A percentile compares a stretch with the other conserved stretches of the same genome.
Evolutionary conservation across 2,113 vertebrate genomes (phyloP).

Genomic region (Ophiodon elongatus): DNA sequence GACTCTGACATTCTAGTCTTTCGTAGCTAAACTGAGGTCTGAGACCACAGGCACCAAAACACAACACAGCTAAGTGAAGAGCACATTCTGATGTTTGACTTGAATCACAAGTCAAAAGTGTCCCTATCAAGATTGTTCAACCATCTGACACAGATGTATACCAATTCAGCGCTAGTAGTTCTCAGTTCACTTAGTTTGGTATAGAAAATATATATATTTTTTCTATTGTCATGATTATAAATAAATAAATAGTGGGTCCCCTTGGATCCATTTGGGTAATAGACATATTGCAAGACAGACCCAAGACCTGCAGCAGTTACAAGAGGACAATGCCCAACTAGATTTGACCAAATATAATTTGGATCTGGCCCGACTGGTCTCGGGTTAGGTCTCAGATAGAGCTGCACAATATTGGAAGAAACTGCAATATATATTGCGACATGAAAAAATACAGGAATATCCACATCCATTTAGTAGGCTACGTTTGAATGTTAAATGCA

Average conservation of each 20-base stretch:
- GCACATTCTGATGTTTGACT: background rate
- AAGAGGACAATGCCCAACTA: background rate
- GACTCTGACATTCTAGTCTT: background rate
- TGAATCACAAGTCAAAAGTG: background rate
- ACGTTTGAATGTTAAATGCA: background rate
- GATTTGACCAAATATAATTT: background rate
- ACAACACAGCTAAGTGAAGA: background rate
- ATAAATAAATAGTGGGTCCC: background rate
- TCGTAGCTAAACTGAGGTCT: no score
- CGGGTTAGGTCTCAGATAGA: background rate
- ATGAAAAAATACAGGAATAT: background rate
- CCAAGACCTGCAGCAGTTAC: background rate
- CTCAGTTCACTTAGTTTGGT: background rate
- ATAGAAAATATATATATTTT: no score
- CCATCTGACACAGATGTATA: background rate
- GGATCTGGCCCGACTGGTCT: background rate
- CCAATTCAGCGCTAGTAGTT: background rate
- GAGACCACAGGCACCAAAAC: background rate
- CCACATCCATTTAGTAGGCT: background rate
- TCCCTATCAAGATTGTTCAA: background rate
- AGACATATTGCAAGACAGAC: background rate
- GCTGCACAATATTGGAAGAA: background rate
- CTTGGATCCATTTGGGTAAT: background rate
- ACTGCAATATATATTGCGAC: background rate
- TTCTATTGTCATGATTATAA: background rate